Base-by-base conservation (phyloP, 2,888 invertebrate species). In the Drosophila monieri region DNA sequence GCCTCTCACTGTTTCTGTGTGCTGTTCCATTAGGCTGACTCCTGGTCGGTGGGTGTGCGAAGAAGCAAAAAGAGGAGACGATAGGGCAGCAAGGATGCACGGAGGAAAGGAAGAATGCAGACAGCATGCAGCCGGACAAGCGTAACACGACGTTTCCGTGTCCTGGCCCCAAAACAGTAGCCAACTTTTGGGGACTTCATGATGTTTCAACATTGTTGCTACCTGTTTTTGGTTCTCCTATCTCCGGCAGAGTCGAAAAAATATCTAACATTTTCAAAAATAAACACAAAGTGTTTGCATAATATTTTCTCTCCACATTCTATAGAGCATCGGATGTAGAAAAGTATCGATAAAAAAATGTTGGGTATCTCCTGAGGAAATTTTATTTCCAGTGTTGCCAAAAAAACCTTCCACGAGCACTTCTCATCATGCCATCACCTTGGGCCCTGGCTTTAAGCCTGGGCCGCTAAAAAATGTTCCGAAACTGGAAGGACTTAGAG, bases 131-230 rank as follows among this genome's bases (percentile, higher is more conserved):
- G 64, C 67, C 68, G 85, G 88, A 87, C 88, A 85, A 85, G 76
- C 81, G 88, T 81, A 85, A 81, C 81, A 81, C 81, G 81, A 81
- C 85, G 83, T 76, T 85, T 81, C 88, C 85, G 85, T 85, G 85
- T 80, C 64, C 65, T 12, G 65, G 48, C 49, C 57, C 55, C 48
- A 59, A 55, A 57, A 39, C 56, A 69, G 69, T 62, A 47, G 78
- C 73, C 66, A 80, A 87, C 76, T 85, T 85, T 77, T 68, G 37
- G 70, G 61, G 55, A 52, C 47, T 46, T 35, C 48, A 62, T 65
- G 60, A 60, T 64, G 62, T 49, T 64, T 56, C 61, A 74, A 72
- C 84, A 83, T 60, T 86, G 59, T 72, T 68, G 69, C 67, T 79
- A 67, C 71, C 69, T 52, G 60, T 54, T 68, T 49, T 49, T 46